These are phyloP conservation scores for Xiphophorus hellerii DNA, from an alignment of 2,113 vertebrate genomes.

Conservation along the genomic window DNA sequence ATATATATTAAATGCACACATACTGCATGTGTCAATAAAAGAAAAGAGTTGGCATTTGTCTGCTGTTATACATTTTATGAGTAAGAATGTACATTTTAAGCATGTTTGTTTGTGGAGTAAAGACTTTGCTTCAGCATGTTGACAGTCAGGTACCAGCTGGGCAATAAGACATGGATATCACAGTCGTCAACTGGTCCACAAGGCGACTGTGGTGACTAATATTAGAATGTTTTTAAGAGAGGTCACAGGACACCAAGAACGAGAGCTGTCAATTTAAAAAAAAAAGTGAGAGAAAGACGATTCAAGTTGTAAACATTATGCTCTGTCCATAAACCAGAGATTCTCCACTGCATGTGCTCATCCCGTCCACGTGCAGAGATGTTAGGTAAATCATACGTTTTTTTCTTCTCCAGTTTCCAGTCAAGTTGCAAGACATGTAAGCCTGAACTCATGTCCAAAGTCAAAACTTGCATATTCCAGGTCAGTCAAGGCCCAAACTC, in stretches of 20 bases:
- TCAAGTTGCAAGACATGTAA: too few relatives aligned
- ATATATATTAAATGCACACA: not conserved
- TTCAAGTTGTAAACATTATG: too few relatives aligned
- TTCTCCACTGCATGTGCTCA: too few relatives aligned
- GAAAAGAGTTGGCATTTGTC: not conserved
- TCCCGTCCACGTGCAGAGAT: too few relatives aligned
- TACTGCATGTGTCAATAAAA: not conserved
- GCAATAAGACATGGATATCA: slow-evolving; percentile 45
- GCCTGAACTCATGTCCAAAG: too few relatives aligned
- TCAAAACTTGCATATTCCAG: too few relatives aligned
- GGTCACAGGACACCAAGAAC: slow-evolving; percentile 41
- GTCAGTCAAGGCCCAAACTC: too few relatives aligned
- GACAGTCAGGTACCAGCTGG: slow-evolving; percentile 55
- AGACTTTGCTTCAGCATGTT: slow-evolving; percentile 41
- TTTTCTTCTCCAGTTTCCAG: too few relatives aligned
- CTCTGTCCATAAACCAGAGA: too few relatives aligned
- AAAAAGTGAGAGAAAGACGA: too few relatives aligned
- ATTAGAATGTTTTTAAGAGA: slow-evolving; percentile 55
- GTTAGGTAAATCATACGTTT: too few relatives aligned
- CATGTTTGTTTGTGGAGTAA: slow-evolving; percentile 27
- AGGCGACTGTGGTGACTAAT: slow-evolving; percentile 45
- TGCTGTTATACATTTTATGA: not conserved
- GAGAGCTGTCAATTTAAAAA: slow-evolving; percentile 48
- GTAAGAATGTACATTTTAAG: slow-evolving; percentile 22
- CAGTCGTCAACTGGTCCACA: slow-evolving; percentile 51